These are phyloP conservation scores for Spinibarbus caldwelli DNA, from an alignment of 2,797 vertebrate genomes.

Conservation along the genomic window DNA sequence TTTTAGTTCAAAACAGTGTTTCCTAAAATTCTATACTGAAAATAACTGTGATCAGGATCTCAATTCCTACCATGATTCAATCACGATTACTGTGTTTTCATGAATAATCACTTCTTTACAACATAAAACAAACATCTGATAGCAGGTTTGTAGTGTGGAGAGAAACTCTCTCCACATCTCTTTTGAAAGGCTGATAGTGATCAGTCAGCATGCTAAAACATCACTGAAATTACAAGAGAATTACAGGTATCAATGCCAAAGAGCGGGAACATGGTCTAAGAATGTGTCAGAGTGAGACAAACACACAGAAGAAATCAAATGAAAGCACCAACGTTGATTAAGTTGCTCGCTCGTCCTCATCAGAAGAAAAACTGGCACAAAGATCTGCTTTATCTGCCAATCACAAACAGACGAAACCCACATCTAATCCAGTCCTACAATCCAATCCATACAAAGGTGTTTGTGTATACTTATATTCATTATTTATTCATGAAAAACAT, in stretches of 20 bases:
- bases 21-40: neutral
- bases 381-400: constrained; percentile 12
- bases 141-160: constrained; percentile 43
- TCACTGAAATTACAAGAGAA: constrained; percentile 65
- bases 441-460: neutral
- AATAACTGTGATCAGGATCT: neutral
- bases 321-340: constrained; percentile 60
- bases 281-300: constrained; percentile 21
- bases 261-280: constrained; percentile 59
- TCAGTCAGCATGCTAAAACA: constrained; percentile 61
- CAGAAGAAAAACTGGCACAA: neutral
- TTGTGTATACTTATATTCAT: neutral
- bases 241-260: constrained; percentile 59
- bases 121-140: neutral
- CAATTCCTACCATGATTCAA: neutral
- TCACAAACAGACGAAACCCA: neutral
- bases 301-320: constrained; percentile 58
- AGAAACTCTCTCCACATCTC: constrained; percentile 61
- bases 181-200: constrained; percentile 49
- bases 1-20: neutral
- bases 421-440: neutral
- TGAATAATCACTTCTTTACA: neutral
- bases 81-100: neutral
- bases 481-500: neutral
- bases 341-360: constrained; percentile 14